Evolutionary conservation across 2,888 invertebrate species (phyloP), one percentile per base, ranked within the genome.

Genomic region (Platycnemis pennipes): DNA sequence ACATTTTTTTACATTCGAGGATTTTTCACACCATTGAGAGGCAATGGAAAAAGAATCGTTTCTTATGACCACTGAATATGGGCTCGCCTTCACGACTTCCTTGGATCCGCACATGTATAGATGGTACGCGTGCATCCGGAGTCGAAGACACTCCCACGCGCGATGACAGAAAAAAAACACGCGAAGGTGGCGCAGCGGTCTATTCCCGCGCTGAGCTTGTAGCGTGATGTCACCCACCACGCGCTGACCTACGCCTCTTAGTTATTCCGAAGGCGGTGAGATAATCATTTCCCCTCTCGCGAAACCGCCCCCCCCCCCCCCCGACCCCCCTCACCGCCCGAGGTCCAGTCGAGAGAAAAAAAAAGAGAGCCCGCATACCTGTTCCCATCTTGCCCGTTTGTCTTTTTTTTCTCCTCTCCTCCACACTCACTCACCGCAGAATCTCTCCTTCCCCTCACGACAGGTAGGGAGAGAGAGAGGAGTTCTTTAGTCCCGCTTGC

Each of bases 211-310:
- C 69, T 31, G 31, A 16, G 7, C 69, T 2, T 31, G 31, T 4
- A 5, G 77, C 22, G 37, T 77, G 77, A 77, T 77, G 77, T 77
- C 77, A 77, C 77, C n/a, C 77, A 16, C 37, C 13, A 2, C 37
- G 13, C 77, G 77, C 63, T 77, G 77, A 77, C 77, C 37, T 77
- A 77, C 77, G 77, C 37, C 37, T 77, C 77, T 13, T 22, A 77
- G 77, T 77, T 77, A 77, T 77, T 77, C 37, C 77, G 77, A 77
- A 77, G 77, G 77, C 26, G 37, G 37, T 77, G 77, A 77, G 77
- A 77, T 37, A 77, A 77, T 37, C 31, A 16, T 37, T 37, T 37
- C 11, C 77, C 77, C 13, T 13, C 77, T 11, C 77, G 13, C 37
- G n/a, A n/a, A n/a, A 37, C 77, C 11, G 3, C 37, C 4, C 22